These are phyloP conservation scores for Proisotoma minuta DNA, from an alignment of 2,888 invertebrate species.

Conservation along the genomic window DNA sequence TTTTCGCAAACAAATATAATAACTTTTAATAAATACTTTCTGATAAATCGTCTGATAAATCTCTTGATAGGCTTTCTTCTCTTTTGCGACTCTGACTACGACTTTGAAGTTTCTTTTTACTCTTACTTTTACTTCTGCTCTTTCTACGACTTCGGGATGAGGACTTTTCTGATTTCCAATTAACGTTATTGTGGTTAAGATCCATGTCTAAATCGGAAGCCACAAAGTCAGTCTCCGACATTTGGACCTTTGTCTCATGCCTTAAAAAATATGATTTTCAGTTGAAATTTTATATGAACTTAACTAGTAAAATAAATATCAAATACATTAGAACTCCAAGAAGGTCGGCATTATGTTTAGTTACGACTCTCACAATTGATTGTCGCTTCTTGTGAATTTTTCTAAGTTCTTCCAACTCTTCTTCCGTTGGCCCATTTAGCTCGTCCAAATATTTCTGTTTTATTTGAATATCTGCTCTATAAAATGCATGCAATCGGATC, in stretches of 20 bases:
- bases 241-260: constrained; percentile 11
- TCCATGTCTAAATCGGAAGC: not conserved
- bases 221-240: not conserved
- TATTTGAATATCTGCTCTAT: constrained; percentile 22
- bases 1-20: too few relatives aligned
- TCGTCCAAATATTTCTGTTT: constrained; percentile 28
- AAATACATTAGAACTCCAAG: constrained; percentile 17
- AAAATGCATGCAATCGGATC: not conserved
- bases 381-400: constrained; percentile 27
- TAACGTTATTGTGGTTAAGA: not conserved
- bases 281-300: not conserved
- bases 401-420: constrained; percentile 28
- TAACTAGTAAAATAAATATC: not conserved
- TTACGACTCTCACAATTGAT: constrained; percentile 29
- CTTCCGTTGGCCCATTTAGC: constrained; percentile 24
- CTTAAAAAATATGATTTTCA: not conserved
- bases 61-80: not conserved
- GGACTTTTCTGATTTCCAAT: not conserved
- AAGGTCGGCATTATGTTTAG: constrained; percentile 33
- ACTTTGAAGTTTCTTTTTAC: too few relatives aligned
- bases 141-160: not conserved
- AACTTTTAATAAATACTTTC: not conserved
- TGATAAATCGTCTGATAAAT: not conserved
- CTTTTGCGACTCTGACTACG: too few relatives aligned
- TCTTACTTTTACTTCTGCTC: not conserved